These are phyloP conservation scores for Lycocerus yunnanus DNA, from an alignment of 2,888 invertebrate genomes.

Conservation along the genomic window DNA sequence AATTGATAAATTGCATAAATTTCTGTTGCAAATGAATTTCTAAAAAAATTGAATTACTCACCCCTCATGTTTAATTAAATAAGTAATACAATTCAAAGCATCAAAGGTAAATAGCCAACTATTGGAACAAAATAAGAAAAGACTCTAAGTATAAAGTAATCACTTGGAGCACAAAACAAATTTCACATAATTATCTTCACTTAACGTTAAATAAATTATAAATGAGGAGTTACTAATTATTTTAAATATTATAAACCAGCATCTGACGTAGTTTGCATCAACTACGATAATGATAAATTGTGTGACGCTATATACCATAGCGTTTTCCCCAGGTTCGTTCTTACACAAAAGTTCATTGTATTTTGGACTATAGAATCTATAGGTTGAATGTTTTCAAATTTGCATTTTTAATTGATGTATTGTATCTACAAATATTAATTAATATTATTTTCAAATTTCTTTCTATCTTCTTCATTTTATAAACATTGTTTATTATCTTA, in stretches of 20 bases:
- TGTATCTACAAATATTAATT: background rate
- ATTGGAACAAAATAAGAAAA: background rate
- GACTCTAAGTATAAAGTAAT: background rate
- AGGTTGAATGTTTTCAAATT: background rate
- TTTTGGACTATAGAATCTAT: background rate
- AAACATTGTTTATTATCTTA: too few relatives aligned
- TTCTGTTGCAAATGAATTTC: too few relatives aligned
- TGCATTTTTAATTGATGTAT: background rate
- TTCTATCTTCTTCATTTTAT: too few relatives aligned
- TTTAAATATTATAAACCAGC: background rate
- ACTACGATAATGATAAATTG: background rate
- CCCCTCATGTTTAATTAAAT: background rate
- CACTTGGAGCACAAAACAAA: background rate
- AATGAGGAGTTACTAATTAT: background rate
- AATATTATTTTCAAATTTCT: too few relatives aligned
- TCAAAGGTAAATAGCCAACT: background rate
- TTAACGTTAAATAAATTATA: background rate
- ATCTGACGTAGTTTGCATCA: slow-evolving; percentile 11
- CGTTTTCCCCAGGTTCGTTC: background rate
- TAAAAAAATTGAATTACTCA: background rate
- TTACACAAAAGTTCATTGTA: background rate
- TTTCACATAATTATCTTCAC: background rate
- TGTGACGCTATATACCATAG: background rate
- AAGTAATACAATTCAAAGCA: background rate
- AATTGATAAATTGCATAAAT: too few relatives aligned